Evolutionary conservation across 2,113 vertebrate genomes (phyloP), one percentile per base, ranked within the genome.

Genomic region (Miniopterus natalensis): DNA sequence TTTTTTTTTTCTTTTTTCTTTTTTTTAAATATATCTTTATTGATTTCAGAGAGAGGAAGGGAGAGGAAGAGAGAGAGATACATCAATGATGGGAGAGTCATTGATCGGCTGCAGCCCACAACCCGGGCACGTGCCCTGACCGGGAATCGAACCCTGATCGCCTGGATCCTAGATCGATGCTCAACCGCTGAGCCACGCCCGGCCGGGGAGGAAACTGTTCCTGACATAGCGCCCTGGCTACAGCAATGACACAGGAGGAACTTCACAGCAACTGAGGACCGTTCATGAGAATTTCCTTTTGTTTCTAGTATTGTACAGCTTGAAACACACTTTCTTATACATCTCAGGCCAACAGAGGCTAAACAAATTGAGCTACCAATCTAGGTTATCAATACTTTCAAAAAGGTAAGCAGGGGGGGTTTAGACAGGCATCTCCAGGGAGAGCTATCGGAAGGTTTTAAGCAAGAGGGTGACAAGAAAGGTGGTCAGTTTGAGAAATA

Each of bases 351-450:
- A 91, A 86, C 1, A 81, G 51, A 88, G 13, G 47, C 25, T 9
- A 73, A 92, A 12, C 15, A 53, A 40, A 75, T n/a, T 57, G 53
- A 88, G 5, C 42, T 51, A 53, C 45, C 29, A 49, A 20, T 65
- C 14, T 61, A 31, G 42, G 21, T 29, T 36, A 36, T 70, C 40
- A 55, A 17, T 70, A 40, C 4, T 57, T 74, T 53, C 51, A 57
- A 87, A 53, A 73, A 18, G 4, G 21, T 10, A 57, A 29, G n/a
- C 12, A 23, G 57, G 27, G 9, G 5, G 18, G 42, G 6, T 25
- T 40, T 5, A 55, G 20, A 12, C 45, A 9, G 18, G 9, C 3
- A 5, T 21, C 63, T 71, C 1, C 0, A 13, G 21, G 36, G 1
- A 4, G 57, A 84, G 12, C n/a, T 23, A 23, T 6, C n/a, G 21